Evolutionary conservation across 2,113 vertebrate species (phyloP), one percentile per base, ranked within the genome.

Genomic region (Cyanoderma ruficeps): DNA sequence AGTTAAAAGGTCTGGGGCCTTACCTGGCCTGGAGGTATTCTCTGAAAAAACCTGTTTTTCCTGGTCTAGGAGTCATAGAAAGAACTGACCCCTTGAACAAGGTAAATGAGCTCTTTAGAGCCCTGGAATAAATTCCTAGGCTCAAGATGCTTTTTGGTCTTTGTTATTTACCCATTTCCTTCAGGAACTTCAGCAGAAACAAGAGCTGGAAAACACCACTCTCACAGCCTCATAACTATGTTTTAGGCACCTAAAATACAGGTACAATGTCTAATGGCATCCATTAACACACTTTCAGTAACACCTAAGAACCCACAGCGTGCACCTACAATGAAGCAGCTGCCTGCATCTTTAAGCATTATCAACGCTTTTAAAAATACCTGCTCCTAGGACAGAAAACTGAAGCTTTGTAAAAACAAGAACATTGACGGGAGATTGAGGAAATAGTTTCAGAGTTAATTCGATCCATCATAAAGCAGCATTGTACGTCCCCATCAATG

Each of bases 31-130:
- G 76, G 53, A 94, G 92, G 83, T 83, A 94, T 90, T 86, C 79
- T 94, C 76, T 68, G 68, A 93, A 83, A 89, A 95, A 96, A 86
- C 93, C 92, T 82, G 92, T 86, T 94, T 94, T 93, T 95, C 90
- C 76, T 93, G 85, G 60, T 90, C 71, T 90, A 83, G 60, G 35
- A 96, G 90, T 86, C 20, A 2, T 1, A 89, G 81, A 70, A 83
- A 94, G 56, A 87, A 94, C 46, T 95, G 94, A 96, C 93, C 96
- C 63, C 86, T 92, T 68, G 47, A 93, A 78, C 64, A 92, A 81
- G 42, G 68, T 78, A 89, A 93, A 76, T 57, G 70, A 95, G 63
- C n/a, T 70, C 42, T 89, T 87, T 80, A 90, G 79, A 93, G 44
- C 56, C 31, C 76, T 47, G 31, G 67, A 88, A 86, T 69, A 86